These are phyloP conservation scores for Sanderia malayensis DNA, from an alignment of 30 jellyfish, hydroid and myxozoan species.

Conservation along the genomic window DNA sequence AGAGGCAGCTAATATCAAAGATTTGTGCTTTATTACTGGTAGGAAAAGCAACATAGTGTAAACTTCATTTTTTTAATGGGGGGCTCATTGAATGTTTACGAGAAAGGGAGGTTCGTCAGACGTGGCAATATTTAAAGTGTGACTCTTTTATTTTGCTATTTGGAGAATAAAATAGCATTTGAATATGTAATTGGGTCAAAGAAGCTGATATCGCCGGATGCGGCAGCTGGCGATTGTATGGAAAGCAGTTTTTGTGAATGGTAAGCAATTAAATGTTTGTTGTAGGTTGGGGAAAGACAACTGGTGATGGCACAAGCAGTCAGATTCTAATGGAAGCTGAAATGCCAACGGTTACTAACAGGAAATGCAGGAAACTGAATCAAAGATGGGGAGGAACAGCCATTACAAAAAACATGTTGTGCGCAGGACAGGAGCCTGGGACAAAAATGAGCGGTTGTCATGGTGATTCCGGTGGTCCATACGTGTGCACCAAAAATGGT, in stretches of 20 bases:
- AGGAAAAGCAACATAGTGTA: too few species aligned
- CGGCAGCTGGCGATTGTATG: too few species aligned
- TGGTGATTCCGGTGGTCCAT: conserved; percentile 70
- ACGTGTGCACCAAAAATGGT: conserved; percentile 32
- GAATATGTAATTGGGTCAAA: too few species aligned
- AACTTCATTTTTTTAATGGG: too few species aligned
- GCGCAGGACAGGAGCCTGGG: conserved; percentile 58
- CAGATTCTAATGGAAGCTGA: conserved; percentile 44
- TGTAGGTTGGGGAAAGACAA: conserved; percentile 64
- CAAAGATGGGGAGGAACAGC: conserved; percentile 1
- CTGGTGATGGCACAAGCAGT: conserved; percentile 27
- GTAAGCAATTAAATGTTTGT: not conserved
- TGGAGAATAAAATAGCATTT: too few species aligned
- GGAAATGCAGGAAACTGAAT: conserved; percentile 31
- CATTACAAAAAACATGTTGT: conserved; percentile 42
- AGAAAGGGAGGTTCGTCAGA: too few species aligned
- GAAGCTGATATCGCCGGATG: too few species aligned
- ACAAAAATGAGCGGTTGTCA: conserved; percentile 54
- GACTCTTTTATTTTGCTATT: too few species aligned
- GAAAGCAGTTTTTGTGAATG: too few species aligned
- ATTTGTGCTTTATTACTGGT: conserved; percentile 9
- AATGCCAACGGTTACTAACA: conserved; percentile 41
- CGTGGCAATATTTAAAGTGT: too few species aligned
- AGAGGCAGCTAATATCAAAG: not conserved
- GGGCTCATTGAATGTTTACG: too few species aligned